A percentile compares a stretch with the other conserved stretches of the same genome.
Conservation (phyloP, 2,888 invertebrate genomes). For the Diaphora mendica region DNA sequence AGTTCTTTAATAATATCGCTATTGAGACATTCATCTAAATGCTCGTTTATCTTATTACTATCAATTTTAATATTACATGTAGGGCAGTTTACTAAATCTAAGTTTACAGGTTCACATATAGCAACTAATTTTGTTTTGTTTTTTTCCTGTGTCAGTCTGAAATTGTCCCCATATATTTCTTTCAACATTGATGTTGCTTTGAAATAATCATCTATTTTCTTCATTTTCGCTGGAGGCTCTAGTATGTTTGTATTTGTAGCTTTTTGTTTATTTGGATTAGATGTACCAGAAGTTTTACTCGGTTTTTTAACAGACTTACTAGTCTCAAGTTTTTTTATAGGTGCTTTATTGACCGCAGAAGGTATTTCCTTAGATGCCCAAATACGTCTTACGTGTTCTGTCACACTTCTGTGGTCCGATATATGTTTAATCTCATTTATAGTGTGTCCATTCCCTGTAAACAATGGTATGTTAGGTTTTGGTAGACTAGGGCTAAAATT, state of each 20-base stretch:
- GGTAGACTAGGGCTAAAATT: slow-evolving; percentile 51
- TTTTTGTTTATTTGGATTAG: slow-evolving; percentile 62
- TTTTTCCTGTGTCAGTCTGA: slow-evolving; percentile 60
- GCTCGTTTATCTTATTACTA: slow-evolving; percentile 71
- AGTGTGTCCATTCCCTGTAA: slow-evolving; percentile 57
- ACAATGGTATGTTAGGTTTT: slow-evolving; percentile 31
- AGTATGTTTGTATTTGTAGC: slow-evolving; percentile 35
- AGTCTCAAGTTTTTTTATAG: slow-evolving; percentile 13
- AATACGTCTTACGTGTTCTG: slow-evolving; percentile 59
- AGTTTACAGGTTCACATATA: slow-evolving; percentile 40
- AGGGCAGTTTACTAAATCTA: slow-evolving; percentile 77
- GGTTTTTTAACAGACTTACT: slow-evolving; percentile 12
- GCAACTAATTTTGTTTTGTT: slow-evolving; percentile 61
- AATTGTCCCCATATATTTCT: slow-evolving; percentile 78
- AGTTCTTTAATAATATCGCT: slow-evolving; percentile 70
- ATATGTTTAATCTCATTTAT: slow-evolving; percentile 41
- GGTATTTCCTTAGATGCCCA: slow-evolving; percentile 62
- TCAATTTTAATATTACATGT: slow-evolving; percentile 74
- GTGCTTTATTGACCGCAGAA: slow-evolving; percentile 14
- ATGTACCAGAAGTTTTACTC: slow-evolving; percentile 15
- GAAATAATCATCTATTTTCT: slow-evolving; percentile 78
- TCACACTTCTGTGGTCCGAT: slow-evolving; percentile 43
- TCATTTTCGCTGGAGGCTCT: slow-evolving; percentile 71
- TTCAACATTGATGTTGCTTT: slow-evolving; percentile 69
- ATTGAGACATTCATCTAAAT: slow-evolving; percentile 81